A percentile compares a stretch with the other conserved stretches of the same genome.
These are phyloP conservation scores for Isoperla grammatica DNA, from an alignment of 2,888 invertebrate species.

Conservation along the genomic window DNA sequence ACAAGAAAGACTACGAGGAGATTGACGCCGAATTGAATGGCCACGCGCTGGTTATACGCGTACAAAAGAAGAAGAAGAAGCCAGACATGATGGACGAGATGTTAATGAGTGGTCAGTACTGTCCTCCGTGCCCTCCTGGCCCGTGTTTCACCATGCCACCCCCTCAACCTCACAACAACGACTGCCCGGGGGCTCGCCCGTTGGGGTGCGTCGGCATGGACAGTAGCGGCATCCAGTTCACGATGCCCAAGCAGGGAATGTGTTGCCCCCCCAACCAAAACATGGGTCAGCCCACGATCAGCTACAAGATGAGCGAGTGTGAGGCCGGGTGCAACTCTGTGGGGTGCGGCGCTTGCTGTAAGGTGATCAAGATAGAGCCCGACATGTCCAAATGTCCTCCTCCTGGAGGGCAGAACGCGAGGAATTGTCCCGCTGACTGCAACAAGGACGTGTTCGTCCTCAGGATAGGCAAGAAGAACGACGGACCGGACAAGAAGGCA, in stretches of 20 bases:
- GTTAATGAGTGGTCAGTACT: background rate
- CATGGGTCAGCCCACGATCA: background rate
- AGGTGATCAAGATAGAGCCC: background rate
- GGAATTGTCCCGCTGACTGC: background rate
- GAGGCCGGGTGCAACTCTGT: background rate
- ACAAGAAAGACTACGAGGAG: slow-evolving; percentile 49
- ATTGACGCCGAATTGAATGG: slow-evolving; percentile 60
- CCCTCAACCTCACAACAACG: background rate
- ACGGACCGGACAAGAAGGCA: slow-evolving; percentile 62
- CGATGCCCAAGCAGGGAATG: background rate
- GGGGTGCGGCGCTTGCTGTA: slow-evolving; percentile 2
- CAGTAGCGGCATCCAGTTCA: background rate
- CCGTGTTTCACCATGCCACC: background rate
- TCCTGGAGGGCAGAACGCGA: background rate
- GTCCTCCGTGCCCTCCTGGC: background rate
- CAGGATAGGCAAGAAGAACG: slow-evolving; percentile 69
- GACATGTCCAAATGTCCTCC: too few relatives aligned
- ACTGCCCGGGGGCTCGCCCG: background rate
- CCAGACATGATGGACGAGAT: slow-evolving; percentile 42
- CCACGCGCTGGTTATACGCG: slow-evolving; percentile 59
- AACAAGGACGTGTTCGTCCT: slow-evolving; percentile 51
- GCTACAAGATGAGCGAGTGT: slow-evolving; percentile 8
- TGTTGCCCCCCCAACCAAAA: background rate
- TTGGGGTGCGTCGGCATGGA: slow-evolving; percentile 1
- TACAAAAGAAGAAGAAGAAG: slow-evolving; percentile 53